These are phyloP conservation scores for Orientallactaga sibirica DNA, from an alignment of 2,797 vertebrate genomes.

Conservation along the genomic window DNA sequence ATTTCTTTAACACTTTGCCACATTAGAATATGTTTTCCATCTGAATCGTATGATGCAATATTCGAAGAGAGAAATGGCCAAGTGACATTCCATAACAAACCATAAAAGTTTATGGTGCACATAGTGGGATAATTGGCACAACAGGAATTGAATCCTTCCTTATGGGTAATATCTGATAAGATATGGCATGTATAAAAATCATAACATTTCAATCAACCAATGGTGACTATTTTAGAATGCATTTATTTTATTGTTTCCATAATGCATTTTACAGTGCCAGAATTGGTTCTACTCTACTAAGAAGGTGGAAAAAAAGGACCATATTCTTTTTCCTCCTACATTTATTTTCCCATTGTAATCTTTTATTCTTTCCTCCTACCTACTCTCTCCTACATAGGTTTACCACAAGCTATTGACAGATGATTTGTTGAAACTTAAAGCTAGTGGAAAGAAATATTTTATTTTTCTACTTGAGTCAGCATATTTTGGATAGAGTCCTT, in stretches of 20 bases:
- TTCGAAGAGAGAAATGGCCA: conserved; percentile 85
- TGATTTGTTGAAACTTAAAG: conserved; percentile 86
- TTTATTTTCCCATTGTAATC: conserved; percentile 80
- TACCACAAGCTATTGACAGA: conserved; percentile 83
- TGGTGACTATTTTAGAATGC: conserved; percentile 86
- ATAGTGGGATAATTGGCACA: conserved; percentile 88
- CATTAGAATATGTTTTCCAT: conserved; percentile 91
- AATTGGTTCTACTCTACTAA: conserved; percentile 82
- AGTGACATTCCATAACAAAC: conserved; percentile 89
- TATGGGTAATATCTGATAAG: conserved; percentile 88
- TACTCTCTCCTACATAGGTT: conserved; percentile 60
- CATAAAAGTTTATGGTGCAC: conserved; percentile 91
- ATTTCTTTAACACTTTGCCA: conserved; percentile 91
- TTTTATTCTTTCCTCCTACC: conserved; percentile 62
- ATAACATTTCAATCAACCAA: conserved; percentile 86
- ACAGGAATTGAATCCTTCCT: conserved; percentile 90
- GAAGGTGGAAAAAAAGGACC: conserved; percentile 81
- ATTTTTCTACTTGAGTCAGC: conserved; percentile 73
- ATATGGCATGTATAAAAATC: conserved; percentile 85
- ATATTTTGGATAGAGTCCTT: conserved; percentile 85
- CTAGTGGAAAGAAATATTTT: conserved; percentile 77
- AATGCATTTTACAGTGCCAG: conserved; percentile 87
- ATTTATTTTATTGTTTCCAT: conserved; percentile 87
- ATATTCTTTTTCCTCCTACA: conserved; percentile 78
- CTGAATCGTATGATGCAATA: conserved; percentile 89